Percentiles rank a stretch among this genome's conserved stretches.
Evolutionary conservation across 1,140 invertebrate genomes (phyloP).

Genomic region (Nomia melanderi): DNA sequence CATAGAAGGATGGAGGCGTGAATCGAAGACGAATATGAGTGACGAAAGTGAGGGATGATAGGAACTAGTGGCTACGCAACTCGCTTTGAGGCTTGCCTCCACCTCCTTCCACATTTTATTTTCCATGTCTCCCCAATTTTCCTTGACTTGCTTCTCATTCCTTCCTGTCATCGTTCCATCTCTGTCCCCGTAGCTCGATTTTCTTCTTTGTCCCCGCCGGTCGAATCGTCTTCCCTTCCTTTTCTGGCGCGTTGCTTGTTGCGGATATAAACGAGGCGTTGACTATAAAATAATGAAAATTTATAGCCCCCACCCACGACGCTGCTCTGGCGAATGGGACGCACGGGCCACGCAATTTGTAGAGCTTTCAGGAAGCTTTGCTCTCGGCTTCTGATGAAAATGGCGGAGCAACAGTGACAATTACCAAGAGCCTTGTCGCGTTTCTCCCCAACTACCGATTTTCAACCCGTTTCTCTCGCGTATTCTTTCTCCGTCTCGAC

Average conservation of each 20-base stretch:
- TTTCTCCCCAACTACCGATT: constrained; percentile 24
- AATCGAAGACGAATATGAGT: constrained; percentile 28
- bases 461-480: background rate
- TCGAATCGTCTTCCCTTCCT: constrained; percentile 16
- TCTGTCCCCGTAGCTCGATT: constrained; percentile 1
- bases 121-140: background rate
- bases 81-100: constrained; percentile 42
- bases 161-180: background rate
- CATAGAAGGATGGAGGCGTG: background rate
- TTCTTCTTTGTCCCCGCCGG: constrained; percentile 15
- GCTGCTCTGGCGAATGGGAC: constrained; percentile 53
- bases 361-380: constrained; percentile 73
- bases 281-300: constrained; percentile 80
- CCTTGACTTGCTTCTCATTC: background rate
- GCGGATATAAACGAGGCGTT: constrained; percentile 75
- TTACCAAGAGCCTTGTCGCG: constrained; percentile 68
- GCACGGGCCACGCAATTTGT: constrained; percentile 75
- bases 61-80: constrained; percentile 6
- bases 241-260: constrained; percentile 61
- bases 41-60: constrained; percentile 31
- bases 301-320: constrained; percentile 67
- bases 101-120: background rate
- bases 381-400: constrained; percentile 61
- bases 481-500: constrained; percentile 24
- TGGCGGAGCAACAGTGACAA: constrained; percentile 68